Evolutionary conservation across 2,888 invertebrate species (phyloP).

Genomic region (Lasioglossum figueresi): DNA sequence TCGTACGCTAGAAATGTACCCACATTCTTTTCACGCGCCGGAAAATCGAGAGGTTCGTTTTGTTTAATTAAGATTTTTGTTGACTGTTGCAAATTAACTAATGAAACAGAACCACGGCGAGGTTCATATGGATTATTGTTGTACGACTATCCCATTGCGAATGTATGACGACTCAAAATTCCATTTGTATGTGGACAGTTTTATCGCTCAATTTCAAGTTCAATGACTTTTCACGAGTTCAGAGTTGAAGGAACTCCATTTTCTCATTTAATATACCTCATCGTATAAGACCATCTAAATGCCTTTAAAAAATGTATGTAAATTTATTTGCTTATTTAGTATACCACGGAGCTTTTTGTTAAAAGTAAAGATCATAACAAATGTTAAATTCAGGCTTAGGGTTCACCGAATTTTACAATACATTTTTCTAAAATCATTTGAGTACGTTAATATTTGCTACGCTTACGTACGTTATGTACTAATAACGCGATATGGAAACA

Average conservation of each 20-base stretch:
- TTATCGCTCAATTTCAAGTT: neutral
- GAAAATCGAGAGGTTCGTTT: constrained; percentile 25
- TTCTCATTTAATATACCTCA: neutral
- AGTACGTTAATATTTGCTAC: too few species aligned
- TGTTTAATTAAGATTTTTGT: constrained; percentile 45
- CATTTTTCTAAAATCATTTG: too few species aligned
- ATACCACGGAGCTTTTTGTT: neutral
- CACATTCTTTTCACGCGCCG: constrained; percentile 40
- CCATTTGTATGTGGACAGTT: neutral
- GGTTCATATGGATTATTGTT: neutral
- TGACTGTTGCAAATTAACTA: constrained; percentile 4
- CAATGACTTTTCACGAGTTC: neutral
- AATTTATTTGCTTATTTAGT: neutral
- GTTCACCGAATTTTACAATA: too few species aligned
- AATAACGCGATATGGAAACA: neutral
- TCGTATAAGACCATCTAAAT: too few species aligned
- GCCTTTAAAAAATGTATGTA: too few species aligned
- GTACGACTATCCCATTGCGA: neutral
- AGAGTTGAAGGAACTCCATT: neutral
- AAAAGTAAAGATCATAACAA: neutral
- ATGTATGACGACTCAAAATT: neutral
- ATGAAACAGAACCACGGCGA: neutral
- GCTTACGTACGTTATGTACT: too few species aligned
- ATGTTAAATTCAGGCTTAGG: neutral
- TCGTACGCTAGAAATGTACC: constrained; percentile 1